phyloP scores from a whole-genome alignment of 2,888 invertebrate genomes.

The Copidosoma aretas region DNA sequence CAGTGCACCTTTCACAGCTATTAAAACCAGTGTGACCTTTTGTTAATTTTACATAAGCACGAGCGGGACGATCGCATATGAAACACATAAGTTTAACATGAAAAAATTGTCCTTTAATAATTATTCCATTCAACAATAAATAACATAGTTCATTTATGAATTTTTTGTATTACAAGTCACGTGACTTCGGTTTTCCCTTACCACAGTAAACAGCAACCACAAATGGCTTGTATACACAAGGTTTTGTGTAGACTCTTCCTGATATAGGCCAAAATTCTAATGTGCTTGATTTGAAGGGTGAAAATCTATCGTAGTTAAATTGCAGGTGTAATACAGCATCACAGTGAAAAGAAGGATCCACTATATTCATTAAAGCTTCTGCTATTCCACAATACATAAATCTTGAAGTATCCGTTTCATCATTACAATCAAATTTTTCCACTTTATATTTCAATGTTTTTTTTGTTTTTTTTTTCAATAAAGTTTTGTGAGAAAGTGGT shows the following conservation, averaged over 20 bases:
- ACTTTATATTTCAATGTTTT: neutral
- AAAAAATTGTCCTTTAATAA: conserved; percentile 19
- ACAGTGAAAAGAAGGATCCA: conserved; percentile 23
- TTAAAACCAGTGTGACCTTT: conserved; percentile 41
- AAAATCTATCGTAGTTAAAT: conserved; percentile 40
- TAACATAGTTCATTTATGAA: no score
- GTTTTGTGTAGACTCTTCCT: conserved; percentile 33
- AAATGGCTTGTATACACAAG: conserved; percentile 42
- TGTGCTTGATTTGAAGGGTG: conserved; percentile 34
- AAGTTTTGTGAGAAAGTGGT: neutral
- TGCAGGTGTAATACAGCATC: neutral
- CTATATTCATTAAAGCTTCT: neutral
- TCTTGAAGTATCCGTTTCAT: neutral
- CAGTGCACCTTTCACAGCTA: conserved; percentile 41
- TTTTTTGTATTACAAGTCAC: neutral
- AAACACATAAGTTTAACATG: conserved; percentile 37
- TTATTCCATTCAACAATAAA: neutral
- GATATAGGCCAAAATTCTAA: conserved; percentile 41
- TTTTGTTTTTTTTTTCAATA: neutral
- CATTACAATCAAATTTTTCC: neutral
- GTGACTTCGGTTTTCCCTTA: neutral
- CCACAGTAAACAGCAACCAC: neutral
- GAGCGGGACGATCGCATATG: conserved; percentile 41
- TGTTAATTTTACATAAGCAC: conserved; percentile 40
- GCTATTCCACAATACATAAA: neutral